Evolutionary conservation across 2,113 vertebrate species (phyloP), one percentile per base, ranked within the genome.

Genomic region (Scophthalmus maximus): DNA sequence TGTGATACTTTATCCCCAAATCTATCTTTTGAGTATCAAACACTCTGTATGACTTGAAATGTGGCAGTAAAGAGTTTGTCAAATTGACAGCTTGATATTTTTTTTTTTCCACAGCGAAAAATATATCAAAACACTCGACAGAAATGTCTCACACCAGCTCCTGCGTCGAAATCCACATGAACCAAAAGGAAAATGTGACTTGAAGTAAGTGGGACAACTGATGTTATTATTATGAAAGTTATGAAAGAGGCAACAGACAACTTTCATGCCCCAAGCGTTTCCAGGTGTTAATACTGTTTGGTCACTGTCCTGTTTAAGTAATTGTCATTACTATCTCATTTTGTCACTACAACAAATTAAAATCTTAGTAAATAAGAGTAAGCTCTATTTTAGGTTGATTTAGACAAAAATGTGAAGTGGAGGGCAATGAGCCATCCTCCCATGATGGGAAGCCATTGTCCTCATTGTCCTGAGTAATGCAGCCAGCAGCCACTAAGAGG

Each of bases 401-500:
- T 30, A 23, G n/a, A n/a, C n/a, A n/a, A n/a, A n/a, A n/a, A n/a
- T n/a, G n/a, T n/a, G n/a, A n/a, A n/a, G 56, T 32, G 14, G 50
- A 58, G 70, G 71, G 59, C 36, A 73, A 8, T 52, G 22, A 66
- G 70, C 65, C 29, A 56, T 58, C 10, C 59, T 80, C 58, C 49
- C 75, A 62, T 72, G 58, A 68, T 66, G 46, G 76, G 20, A 69
- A 73, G 51, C 40, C 26, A 70, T 62, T 60, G 51, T 47, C 76
- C 42, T 62, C 53, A 65, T 29, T 74, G 63, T 83, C 79, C 75
- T 70, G 67, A 79, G 76, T 73, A 66, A 78, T 71, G 76, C 32
- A 23, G 73, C 76, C 68, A 72, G 58, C 68, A 73, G 64, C 78
- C 73, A 79, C 78, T 73, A 79, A 83, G 65, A 78, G 68, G 79